Evolutionary conservation across 2,888 invertebrate genomes (phyloP), one percentile per base, ranked within the genome.

Genomic region (Hirtodrosophila trivittata): DNA sequence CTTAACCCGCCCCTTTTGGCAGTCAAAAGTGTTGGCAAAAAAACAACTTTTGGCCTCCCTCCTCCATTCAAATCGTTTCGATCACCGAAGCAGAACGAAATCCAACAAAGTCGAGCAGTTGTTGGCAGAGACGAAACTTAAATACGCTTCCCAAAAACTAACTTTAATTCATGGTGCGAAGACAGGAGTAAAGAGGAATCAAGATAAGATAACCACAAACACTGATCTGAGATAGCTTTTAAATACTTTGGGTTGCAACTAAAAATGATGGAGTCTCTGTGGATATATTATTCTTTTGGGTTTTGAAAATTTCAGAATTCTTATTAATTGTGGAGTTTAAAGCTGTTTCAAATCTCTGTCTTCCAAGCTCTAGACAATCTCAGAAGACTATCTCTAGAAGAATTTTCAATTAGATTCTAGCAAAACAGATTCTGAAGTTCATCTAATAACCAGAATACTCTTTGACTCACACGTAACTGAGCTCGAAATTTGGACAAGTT

Each of bases 61-160:
- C 35, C 13, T 9, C 21, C 51, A 67, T 62, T 62, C 54, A 69
- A 63, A 77, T 69, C 56, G 60, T 72, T 72, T 69, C 13, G 45
- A 32, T 57, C 78, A 78, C 64, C 78, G 52, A 56, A 75, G 75
- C 78, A 70, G 59, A 77, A 73, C 78, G 57, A 59, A 43, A 21
- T 43, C 56, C 56, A 69, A 64, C 57, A 66, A 67, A 65, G 42
- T 52, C 51, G 43, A 66, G 55, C 47, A 47, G 49, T 12, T 50
- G 30, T n/a, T 10, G 32, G 4, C 2, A 14, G 14, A 49, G 32
- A 37, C 56, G 63, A 68, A 46, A 39, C 18, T 21, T 12, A 18
- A 52, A 70, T 70, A 32, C 69, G 21, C 74, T 70, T 8, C 28
- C 28, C 28, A 28, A 28, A 28, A 54, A 21, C 14, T 33, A 37